Conservation (phyloP, 2,797 vertebrate genomes). For the Argya squamiceps region DNA sequence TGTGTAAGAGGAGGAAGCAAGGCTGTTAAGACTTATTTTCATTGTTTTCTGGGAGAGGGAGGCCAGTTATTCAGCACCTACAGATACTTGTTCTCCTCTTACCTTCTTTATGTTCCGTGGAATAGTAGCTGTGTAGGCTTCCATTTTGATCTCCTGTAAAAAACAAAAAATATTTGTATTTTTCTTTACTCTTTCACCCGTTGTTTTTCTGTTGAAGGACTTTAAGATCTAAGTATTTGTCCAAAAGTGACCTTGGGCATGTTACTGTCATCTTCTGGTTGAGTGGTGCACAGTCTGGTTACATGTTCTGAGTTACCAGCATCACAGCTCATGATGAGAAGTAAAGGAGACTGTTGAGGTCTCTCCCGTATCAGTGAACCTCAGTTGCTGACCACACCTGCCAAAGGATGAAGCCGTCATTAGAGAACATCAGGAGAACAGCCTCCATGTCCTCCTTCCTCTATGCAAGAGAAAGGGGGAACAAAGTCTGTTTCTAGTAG, state of each 20-base stretch:
- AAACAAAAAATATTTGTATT: background rate
- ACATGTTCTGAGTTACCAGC: background rate
- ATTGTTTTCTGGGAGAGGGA: background rate
- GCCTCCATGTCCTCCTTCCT: background rate
- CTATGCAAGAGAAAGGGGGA: background rate
- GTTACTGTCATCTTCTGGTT: background rate
- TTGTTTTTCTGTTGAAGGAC: slow-evolving; percentile 4
- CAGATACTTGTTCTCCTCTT: background rate
- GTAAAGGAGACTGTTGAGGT: background rate
- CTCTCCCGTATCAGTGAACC: background rate
- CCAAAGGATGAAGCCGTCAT: background rate
- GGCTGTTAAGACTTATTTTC: background rate
- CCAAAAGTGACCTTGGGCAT: background rate
- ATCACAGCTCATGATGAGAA: background rate
- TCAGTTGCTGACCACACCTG: background rate
- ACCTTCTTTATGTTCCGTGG: slow-evolving; percentile 42
- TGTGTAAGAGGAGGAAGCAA: background rate
- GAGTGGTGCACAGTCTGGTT: background rate
- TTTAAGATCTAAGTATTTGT: background rate
- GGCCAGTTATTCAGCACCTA: background rate
- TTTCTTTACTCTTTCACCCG: slow-evolving; percentile 16
- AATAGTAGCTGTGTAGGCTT: background rate
- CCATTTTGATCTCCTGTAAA: slow-evolving; percentile 35
- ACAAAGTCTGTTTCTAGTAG: background rate
- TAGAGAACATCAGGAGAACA: background rate